These are phyloP conservation scores for Cryptoblepharus egeriae DNA, from an alignment of 2,797 vertebrate species.

Conservation along the genomic window DNA sequence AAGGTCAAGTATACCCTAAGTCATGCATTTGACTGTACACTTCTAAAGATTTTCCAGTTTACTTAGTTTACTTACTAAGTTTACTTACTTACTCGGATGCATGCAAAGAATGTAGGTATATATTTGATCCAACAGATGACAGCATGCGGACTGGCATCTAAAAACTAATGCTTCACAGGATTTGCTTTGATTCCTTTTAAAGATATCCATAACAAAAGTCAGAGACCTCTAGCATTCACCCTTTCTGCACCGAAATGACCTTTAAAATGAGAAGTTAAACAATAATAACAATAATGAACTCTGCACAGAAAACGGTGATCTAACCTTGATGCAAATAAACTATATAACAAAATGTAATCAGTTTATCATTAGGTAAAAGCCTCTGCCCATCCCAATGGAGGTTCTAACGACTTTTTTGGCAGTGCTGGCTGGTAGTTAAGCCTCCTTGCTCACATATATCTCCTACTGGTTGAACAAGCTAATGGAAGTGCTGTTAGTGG, in stretches of 20 bases:
- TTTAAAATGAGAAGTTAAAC: slow-evolving; percentile 72
- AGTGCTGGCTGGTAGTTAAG: slow-evolving; percentile 74
- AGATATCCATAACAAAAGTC: slow-evolving; percentile 48
- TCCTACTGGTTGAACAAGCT: slow-evolving; percentile 76
- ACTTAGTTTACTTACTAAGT: too few species aligned
- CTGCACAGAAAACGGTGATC: slow-evolving; percentile 59
- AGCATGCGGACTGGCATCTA: not conserved
- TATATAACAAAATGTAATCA: slow-evolving; percentile 79
- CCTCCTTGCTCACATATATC: slow-evolving; percentile 73
- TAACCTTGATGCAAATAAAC: slow-evolving; percentile 80
- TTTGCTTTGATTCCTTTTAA: slow-evolving; percentile 42
- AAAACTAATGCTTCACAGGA: slow-evolving; percentile 25
- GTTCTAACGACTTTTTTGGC: slow-evolving; percentile 80
- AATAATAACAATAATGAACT: slow-evolving; percentile 62
- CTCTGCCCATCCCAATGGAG: slow-evolving; percentile 77
- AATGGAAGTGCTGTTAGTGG: slow-evolving; percentile 77
- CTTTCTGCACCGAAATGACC: slow-evolving; percentile 70
- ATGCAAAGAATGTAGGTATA: too few species aligned
- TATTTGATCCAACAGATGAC: not conserved
- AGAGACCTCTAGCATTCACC: slow-evolving; percentile 45
- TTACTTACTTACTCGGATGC: slow-evolving; percentile 5
- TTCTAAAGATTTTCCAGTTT: slow-evolving; percentile 10
- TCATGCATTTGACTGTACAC: slow-evolving; percentile 11
- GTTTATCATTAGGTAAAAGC: slow-evolving; percentile 75
- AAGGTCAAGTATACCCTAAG: not conserved